Base-by-base conservation (phyloP, 2,888 invertebrate genomes). In the Andrena bicolor region DNA sequence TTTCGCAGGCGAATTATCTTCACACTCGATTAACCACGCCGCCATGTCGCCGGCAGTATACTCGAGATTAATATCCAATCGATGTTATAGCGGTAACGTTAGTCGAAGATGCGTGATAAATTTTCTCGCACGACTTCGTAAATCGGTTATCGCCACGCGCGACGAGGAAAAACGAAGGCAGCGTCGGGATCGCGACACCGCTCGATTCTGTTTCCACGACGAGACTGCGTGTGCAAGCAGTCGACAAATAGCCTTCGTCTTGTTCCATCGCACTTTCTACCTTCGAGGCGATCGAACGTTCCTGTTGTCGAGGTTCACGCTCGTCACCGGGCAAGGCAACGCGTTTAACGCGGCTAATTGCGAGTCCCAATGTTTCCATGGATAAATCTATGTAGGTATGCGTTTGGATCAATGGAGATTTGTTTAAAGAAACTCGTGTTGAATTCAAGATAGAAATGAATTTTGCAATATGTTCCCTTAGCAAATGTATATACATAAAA, bases 201-300 rank as follows among this genome's bases (percentile, higher is more conserved):
- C 61, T 72, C 83, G 74, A 83, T 76, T 66, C 82, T 75, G 79
- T 80, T 82, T 80, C 86, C 80, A 63, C 78, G 80, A 70, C 64
- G 68, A 77, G 82, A 84, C 84, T 84, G 77, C 81, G 83, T 72
- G 74, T 75, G 84, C 77, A 76, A 73, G 66, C 70, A 69, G 60
- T 69, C 86, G 79, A 84, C 83, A 77, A 80, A 76, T 78, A 86
- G 80, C 87, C 87, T 87, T 87, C 87, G 86, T 74, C 80, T 86
- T 53, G 79, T 80, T 87, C 76, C 84, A 77, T 70, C 80, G 84
- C 68, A 88, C 88, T 88, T 88, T 88, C 88, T 88, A 88, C 88
- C 86, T 88, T 74, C 86, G 82, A 88, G 87, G 87, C 87, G 83
- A 88, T 87, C 86, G 84, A 77, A 79, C 78, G 71, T 58, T 79